Base-by-base conservation (phyloP, 2,888 invertebrate genomes). In the Eupithecia tripunctaria region DNA sequence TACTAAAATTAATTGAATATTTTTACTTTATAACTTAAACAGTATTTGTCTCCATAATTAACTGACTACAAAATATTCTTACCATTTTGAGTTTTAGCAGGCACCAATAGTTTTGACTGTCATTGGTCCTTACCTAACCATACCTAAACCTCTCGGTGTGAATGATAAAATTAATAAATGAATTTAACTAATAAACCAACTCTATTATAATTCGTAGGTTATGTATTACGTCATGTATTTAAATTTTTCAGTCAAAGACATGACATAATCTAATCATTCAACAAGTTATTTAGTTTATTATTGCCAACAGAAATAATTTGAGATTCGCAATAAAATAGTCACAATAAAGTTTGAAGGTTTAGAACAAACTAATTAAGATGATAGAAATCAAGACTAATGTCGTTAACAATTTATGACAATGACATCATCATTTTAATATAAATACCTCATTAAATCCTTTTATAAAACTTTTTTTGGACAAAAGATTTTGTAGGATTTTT, bases 331-430 rank as follows among this genome's bases (percentile, higher is more conserved):
- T 60, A 29, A 29, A 60, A 29, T 29, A 15, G 59, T 59, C n/a
- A 21, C 38, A 64, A 64, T 64, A 29, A 63, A 64, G 21, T 21
- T 38, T 36, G 4, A 10, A 60, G 29, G 29, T 25, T 25, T 36
- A 25, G 14, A 51, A 56, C 51, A 38, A 65, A 70, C 59, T 59
- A 65, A 70, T 65, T 65, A 51, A 38, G 27, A 56, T 18, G 18
- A 56, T 65, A 36, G 56, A 70, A 70, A 65, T 70, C 65, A 70
- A 15, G 56, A 65, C 29, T 51, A 25, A 70, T 65, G 65, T 41
- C 51, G 21, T 38, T 56, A 64, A n/a, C 56, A 51, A 64, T 25
- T 56, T 27, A 32, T 68, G 36, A 32, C 21, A 27, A 65, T 65
- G 65, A 65, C 56, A 21, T 70, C 65, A 65, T 65, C 32, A 63